Base-by-base conservation (phyloP, 1,140 invertebrate genomes). In the Tetranychus urticae region DNA sequence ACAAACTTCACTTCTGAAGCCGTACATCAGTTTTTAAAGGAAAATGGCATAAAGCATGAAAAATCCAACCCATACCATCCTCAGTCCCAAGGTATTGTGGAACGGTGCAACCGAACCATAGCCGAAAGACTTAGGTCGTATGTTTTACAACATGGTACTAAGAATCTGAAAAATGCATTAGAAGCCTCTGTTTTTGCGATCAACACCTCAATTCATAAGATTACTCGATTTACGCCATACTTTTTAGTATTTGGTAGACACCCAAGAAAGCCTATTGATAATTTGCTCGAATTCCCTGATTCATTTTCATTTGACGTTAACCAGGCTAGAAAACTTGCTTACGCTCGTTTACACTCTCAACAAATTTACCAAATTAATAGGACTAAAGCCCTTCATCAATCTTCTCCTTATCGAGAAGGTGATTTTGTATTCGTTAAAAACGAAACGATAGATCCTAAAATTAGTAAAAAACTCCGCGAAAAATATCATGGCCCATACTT, bases 1-100 rank as follows among this genome's bases (percentile, higher is more conserved):
- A 50, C 47, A 14, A 50, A 50, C 14, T 76, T 76, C 55, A 66
- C 56, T 31, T 71, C 58, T 67, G 65, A 36, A 12, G 35, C 58
- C 5, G 64, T 68, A 47, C 8, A 34, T 34, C 8, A 64, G 39
- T 52, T 62, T 3, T 46, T 23, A 3, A 62, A 46, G 46, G n/a
- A 61, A 12, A 34, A 66, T 33, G 61, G 65, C 1, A 67, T 67
- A 14, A 50, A 67, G 42, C 65, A 67, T 42, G 61, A 63, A 1
- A 56, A 61, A 52, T 66, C 67, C 4, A 67, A 63, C 3, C 37
- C 64, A 7, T 67, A 69, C 50, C 64, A 69, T 52, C 69, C 71
- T 23, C 61, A 64, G 23, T 58, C 62, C 0, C 72, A 72, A 57
- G 70, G 69, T 12, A 56, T 65, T 34, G 66, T 69, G 6, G 68